Evolutionary conservation across 2,113 vertebrate species (phyloP).

Genomic region (Formicarius rufipectus): DNA sequence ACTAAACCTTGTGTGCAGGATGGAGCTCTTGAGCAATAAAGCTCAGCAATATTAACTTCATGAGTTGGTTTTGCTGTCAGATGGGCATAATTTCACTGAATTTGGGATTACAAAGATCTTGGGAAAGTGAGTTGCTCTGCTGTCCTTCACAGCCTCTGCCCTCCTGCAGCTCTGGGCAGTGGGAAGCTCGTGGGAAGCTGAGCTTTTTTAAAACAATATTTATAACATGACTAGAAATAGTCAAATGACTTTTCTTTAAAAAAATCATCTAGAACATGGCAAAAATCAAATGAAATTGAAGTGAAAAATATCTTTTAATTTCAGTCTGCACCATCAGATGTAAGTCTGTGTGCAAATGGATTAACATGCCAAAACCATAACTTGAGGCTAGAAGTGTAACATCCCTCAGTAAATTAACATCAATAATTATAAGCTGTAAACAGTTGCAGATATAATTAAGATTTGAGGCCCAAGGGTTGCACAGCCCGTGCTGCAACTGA

Average conservation of each 20-base stretch:
- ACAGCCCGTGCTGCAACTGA: not conserved
- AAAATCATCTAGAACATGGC: not conserved
- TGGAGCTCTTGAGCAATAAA: not conserved
- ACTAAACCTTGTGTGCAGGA: not conserved
- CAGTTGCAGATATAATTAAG: slow-evolving; percentile 67
- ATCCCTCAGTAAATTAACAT: slow-evolving; percentile 67
- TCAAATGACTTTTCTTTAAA: not conserved
- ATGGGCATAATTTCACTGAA: not conserved
- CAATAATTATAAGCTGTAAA: slow-evolving; percentile 72
- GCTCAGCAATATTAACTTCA: not conserved
- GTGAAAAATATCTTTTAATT: slow-evolving; percentile 21
- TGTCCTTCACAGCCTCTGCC: not conserved
- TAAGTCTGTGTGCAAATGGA: slow-evolving; percentile 4
- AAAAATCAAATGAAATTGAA: slow-evolving; percentile 2
- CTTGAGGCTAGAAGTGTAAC: slow-evolving; percentile 56
- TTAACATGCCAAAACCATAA: slow-evolving; percentile 44
- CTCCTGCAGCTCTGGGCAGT: not conserved
- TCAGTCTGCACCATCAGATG: not conserved
- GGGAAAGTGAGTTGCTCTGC: not conserved
- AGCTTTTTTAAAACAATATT: not conserved
- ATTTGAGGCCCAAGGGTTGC: slow-evolving; percentile 59
- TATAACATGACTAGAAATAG: not conserved
- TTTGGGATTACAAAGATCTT: not conserved
- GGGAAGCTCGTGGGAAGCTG: not conserved
- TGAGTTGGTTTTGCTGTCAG: not conserved